A percentile compares a stretch with the other conserved stretches of the same genome.
Evolutionary conservation across 1,140 invertebrate species (phyloP).

Genomic region (Drosophila trapezifrons): DNA sequence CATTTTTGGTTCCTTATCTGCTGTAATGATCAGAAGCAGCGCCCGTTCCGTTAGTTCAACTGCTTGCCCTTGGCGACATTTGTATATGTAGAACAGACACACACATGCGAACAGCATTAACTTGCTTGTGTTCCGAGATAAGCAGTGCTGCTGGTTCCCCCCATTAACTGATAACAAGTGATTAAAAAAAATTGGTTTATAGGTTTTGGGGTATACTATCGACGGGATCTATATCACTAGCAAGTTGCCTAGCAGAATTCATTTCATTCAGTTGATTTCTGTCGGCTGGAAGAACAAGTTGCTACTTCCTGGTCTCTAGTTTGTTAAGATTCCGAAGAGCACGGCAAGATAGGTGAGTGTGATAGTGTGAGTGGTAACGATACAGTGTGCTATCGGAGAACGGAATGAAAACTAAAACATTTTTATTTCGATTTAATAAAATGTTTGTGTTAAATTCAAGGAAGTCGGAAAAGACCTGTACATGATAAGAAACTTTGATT

Average conservation of each 20-base stretch:
- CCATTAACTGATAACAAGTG: constrained; percentile 47
- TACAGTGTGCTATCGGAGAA: background rate
- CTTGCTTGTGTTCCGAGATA: constrained; percentile 20
- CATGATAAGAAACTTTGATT: too few relatives aligned
- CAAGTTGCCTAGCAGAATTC: constrained; percentile 1
- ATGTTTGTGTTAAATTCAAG: too few relatives aligned
- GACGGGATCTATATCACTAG: constrained; percentile 33
- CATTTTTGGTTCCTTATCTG: constrained; percentile 22
- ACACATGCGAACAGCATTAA: constrained; percentile 1
- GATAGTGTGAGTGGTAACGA: background rate
- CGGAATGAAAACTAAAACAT: too few relatives aligned
- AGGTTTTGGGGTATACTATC: constrained; percentile 28
- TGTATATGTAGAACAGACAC: background rate
- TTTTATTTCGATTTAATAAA: too few relatives aligned
- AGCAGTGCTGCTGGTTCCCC: constrained; percentile 25
- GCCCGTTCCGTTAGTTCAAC: constrained; percentile 19
- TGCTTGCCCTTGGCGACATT: constrained; percentile 22
- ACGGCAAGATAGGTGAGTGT: constrained; percentile 13
- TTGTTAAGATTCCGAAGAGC: constrained; percentile 6
- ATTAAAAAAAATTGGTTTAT: constrained; percentile 48
- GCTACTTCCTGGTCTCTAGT: constrained; percentile 11
- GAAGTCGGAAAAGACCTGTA: too few relatives aligned
- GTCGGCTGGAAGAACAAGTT: constrained; percentile 36
- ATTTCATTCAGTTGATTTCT: constrained; percentile 56
- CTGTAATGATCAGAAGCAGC: constrained; percentile 20